Base-by-base conservation (phyloP, 1,140 invertebrate genomes). In the Chelonus insularis region DNA sequence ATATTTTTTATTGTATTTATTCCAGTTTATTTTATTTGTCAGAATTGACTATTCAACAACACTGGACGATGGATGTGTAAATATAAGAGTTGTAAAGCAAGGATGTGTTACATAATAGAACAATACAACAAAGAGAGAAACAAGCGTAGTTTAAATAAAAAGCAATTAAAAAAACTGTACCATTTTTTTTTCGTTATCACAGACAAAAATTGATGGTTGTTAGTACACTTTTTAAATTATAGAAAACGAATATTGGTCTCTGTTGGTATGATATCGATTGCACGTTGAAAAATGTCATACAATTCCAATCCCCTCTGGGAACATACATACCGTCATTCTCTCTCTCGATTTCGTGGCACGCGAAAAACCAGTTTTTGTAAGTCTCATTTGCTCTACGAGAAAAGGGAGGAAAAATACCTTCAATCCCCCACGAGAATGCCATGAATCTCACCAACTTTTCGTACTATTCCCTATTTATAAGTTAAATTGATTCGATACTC, bases 341-440 rank as follows among this genome's bases (percentile, higher is more conserved):
- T 25, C 45, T 20, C 47, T 59, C 34, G 47, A 34, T 48, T 25
- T 23, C 25, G 48, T 34, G 11, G 23, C 12, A 16, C 21, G 25
- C 43, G 20, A 36, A 51, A 48, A 59, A 51, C 20, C 34, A 51
- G 45, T 59, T 51, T 59, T 59, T 59, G 23, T 59, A 51, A 51
- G 57, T 51, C 57, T 48, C 47, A 51, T 23, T 51, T 48, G 47
- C 23, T 45, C 18, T 47, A 32, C 20, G 36, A 58, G 43, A 48
- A 34, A 18, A 36, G 45, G 43, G 56, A 59, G 34, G 36, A 59
- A 59, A 14, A 59, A 57, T 48, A 36, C 12, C 16, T 5, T 32
- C 16, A 6, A 9, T 20, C 25, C 57, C 34, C 57, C 32, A 12
- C 18, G 32, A 51, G 36, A 59, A 39, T 21, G 20, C 47, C 1